A percentile compares a stretch with the other conserved stretches of the same genome.
phyloP scores from a whole-genome alignment of 2,113 vertebrate genomes.

The Sceloporus undulatus region DNA sequence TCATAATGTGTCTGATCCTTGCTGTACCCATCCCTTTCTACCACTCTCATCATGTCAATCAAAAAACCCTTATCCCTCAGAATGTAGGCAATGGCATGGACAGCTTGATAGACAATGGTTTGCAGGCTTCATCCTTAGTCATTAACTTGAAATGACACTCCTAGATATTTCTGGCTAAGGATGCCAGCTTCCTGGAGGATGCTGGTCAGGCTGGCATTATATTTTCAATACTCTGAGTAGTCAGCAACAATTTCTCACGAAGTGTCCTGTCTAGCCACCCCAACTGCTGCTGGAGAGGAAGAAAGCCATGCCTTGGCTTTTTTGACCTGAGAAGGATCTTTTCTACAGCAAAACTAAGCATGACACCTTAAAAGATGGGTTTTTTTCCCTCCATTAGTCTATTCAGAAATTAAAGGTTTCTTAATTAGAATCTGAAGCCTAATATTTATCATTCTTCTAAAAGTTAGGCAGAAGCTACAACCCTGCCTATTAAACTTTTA shows the following conservation, averaged over 20 bases:
- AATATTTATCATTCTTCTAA: constrained; percentile 27
- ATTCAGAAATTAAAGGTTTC: constrained; percentile 6
- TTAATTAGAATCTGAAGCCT: constrained; percentile 46
- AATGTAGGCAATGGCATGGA: neutral
- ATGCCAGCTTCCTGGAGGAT: neutral
- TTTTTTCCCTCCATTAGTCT: neutral
- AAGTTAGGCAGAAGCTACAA: constrained; percentile 36
- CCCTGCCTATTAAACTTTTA: constrained; percentile 55
- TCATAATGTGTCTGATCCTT: neutral
- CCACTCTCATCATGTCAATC: neutral
- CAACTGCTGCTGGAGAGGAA: neutral
- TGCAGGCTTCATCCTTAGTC: no score
- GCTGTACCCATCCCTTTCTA: neutral
- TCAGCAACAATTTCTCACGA: neutral
- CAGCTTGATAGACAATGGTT: neutral
- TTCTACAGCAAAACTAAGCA: neutral
- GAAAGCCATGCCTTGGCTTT: neutral
- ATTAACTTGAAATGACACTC: no score
- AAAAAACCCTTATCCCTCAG: neutral
- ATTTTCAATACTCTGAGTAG: no score
- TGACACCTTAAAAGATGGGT: neutral
- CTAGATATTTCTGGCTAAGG: no score
- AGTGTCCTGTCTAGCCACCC: neutral
- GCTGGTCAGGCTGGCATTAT: neutral
- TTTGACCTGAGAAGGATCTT: no score